phyloP scores from a whole-genome alignment of 2,113 vertebrate species.

The Halcyon malimbica region DNA sequence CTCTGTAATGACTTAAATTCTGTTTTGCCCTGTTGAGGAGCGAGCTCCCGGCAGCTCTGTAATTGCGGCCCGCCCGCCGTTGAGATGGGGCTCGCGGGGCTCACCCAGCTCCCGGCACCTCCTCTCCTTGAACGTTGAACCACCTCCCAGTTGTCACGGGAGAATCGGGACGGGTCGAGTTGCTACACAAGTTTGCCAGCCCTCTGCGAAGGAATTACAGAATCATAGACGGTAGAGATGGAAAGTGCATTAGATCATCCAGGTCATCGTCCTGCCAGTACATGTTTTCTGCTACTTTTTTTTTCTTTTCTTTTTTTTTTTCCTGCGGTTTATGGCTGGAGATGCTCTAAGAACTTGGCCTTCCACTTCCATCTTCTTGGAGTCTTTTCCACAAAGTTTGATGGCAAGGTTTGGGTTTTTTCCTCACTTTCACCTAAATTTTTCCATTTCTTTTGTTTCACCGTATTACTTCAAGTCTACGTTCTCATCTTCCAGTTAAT shows the following conservation, averaged over 20 bases:
- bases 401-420: background rate
- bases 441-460: conserved; percentile 30
- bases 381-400: background rate
- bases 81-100: background rate
- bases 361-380: background rate
- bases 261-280: background rate
- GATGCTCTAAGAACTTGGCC: conserved; percentile 8
- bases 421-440: background rate
- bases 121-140: background rate
- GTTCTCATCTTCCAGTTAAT: background rate
- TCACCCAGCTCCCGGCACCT: background rate
- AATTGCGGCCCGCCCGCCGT: background rate
- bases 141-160: background rate
- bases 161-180: background rate
- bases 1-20: conserved; percentile 25
- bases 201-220: background rate
- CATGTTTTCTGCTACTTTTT: background rate
- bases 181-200: background rate
- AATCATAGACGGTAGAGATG: conserved; percentile 47
- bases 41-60: background rate
- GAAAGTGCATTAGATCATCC: conserved; percentile 59
- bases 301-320: background rate
- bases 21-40: conserved; percentile 18
- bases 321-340: background rate
- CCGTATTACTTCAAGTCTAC: background rate